Base-by-base conservation (phyloP, 35 echinoderm and acorn worm species). In the Heliocidaris tuberculata region DNA sequence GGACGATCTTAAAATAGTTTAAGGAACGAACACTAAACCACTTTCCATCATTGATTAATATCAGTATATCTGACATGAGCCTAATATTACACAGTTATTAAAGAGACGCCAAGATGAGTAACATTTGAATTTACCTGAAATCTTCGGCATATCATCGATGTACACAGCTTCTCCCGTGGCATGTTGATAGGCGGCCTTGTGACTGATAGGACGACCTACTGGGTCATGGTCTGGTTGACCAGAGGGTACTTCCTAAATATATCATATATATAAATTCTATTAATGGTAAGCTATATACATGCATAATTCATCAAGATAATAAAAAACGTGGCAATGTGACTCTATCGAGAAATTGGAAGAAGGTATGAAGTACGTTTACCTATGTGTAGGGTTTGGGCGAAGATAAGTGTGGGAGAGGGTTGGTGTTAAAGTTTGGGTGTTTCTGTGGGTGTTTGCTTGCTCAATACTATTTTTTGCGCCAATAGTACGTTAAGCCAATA, bases 161-260 rank as follows among this genome's bases (percentile, higher is more conserved):
- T 97, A 97, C 17, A 94, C 90, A 70, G 96, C 96, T 60, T 97
- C 96, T 78, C 96, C 96, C 24, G 96, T 96, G 7, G 94, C 94
- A n/a, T 97, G 96, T 78, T 97, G 93, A 3, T 50, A 65, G 24
- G 95, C 96, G n/a, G 95, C 94, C 91, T 50, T 59, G 71, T 96
- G 94, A 32, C 88, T 70, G 6, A 96, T 89, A 31, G 96, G 95
- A 59, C 95, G 93, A 16, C 96, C 96, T 21, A 97, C 96, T 47
- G 70, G 86, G 87, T 97, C 96, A 49, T 49, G 21, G 17, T 48
- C 31, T 13, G 95, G 93, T 85, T 97, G 96, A 16, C 78, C 95
- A 71, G 86, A 61, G 10, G 88, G 16, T 1, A 95, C 92, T 86
- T 97, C 95, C 96, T 96, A 61, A 24, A 91, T 94, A 52, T 65